Evolutionary conservation across 2,888 invertebrate genomes (phyloP), one percentile per base, ranked within the genome.

Genomic region (Andrena minutula): DNA sequence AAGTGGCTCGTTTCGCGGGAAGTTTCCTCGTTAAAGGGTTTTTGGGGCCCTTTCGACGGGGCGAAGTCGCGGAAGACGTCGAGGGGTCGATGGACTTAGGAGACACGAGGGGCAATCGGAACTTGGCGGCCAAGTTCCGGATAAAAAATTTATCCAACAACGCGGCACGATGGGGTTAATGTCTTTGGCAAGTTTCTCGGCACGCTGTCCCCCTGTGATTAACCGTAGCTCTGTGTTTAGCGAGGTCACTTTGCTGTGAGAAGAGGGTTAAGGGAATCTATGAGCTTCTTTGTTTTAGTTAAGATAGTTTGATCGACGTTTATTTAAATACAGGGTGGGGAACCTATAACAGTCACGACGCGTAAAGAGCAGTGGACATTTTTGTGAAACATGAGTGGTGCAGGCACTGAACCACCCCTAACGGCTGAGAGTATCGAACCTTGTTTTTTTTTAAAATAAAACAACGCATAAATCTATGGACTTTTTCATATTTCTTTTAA

Each of bases 21-120:
- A 90, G 84, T 91, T 90, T 88, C 87, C 89, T 89, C 90, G 91
- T 91, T 90, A 91, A 90, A 86, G 63, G 86, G 75, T 82, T 89
- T 82, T 79, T 77, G 47, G 64, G 61, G 2, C 58, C 41, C 74
- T 56, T 73, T 79, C 61, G 68, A 30, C 78, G 10, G 30, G n/a
- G 12, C 6, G 16, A 12, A 35, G 35, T 81, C 35, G 51, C 61
- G 51, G 64, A 77, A 88, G 74, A 79, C 30, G 74, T 66, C 64
- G 28, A 53, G 47, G 41, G 60, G 77, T 75, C 63, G 72, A 85
- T 69, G 74, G 60, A 76, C 61, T 53, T 53, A 49, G 65, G 56
- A 60, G 69, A 69, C 65, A 20, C 63, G 26, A 20, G 5, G 35
- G 32, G 32, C 30, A 78, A 49, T 64, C 28, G 71, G 16, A 74